phyloP scores from a whole-genome alignment of 2,113 vertebrate species.

The Archocentrus centrarchus region DNA sequence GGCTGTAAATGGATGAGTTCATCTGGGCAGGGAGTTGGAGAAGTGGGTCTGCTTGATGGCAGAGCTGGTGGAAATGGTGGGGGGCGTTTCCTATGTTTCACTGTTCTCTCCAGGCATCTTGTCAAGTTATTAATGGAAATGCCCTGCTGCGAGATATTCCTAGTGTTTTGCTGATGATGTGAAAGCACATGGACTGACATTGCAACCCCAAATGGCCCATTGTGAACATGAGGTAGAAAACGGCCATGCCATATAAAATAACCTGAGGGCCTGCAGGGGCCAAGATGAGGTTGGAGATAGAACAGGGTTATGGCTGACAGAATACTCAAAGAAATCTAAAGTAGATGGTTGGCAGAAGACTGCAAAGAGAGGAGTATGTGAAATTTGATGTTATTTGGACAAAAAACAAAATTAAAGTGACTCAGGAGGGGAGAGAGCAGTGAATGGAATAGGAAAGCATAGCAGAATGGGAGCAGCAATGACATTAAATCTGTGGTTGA shows the following conservation, averaged over 20 bases:
- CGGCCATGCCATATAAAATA: slow-evolving; percentile 52
- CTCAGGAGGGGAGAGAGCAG: background rate
- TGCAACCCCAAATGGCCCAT: slow-evolving; percentile 54
- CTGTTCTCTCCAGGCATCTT: slow-evolving; percentile 41
- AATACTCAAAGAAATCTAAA: slow-evolving; percentile 67
- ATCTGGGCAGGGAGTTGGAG: slow-evolving; percentile 62
- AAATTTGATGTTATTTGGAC: slow-evolving; percentile 29
- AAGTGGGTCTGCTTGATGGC: slow-evolving; percentile 4
- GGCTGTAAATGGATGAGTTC: slow-evolving; percentile 73
- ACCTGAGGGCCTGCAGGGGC: slow-evolving; percentile 52
- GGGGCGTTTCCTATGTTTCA: slow-evolving; percentile 22
- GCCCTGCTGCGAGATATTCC: slow-evolving; percentile 75
- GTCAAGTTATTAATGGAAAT: slow-evolving; percentile 74
- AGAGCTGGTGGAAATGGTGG: background rate
- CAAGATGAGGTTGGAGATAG: slow-evolving; percentile 2
- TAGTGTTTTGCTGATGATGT: slow-evolving; percentile 58
- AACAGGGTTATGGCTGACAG: background rate
- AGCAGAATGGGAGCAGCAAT: slow-evolving; percentile 69
- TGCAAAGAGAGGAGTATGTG: slow-evolving; percentile 1
- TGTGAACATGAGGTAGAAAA: slow-evolving; percentile 59
- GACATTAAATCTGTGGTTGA: slow-evolving; percentile 84
- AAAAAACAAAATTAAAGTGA: slow-evolving; percentile 37
- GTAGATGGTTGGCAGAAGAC: slow-evolving; percentile 46
- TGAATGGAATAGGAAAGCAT: slow-evolving; percentile 34
- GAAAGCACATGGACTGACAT: slow-evolving; percentile 47